phyloP scores from a whole-genome alignment of 1,140 invertebrate genomes.

The Leptinotarsa defecta region DNA sequence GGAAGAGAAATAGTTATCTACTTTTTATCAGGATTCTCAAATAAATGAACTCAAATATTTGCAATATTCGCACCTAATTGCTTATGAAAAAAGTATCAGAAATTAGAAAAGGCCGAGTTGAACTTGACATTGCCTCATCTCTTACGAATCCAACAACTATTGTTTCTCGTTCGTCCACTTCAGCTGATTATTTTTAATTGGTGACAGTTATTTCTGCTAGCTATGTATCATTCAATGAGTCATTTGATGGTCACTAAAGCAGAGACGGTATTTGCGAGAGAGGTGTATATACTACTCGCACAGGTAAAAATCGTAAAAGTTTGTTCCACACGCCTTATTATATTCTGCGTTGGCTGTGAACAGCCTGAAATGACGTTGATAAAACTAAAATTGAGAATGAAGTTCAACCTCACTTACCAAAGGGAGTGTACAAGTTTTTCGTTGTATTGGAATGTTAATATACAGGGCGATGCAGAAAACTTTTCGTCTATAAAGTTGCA shows the following conservation, averaged over 20 bases:
- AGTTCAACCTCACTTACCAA: not conserved
- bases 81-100: no score
- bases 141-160: no score
- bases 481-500: no score
- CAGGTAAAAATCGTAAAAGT: not conserved
- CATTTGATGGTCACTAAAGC: slow-evolving; percentile 3
- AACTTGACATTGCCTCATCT: no score
- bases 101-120: no score
- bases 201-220: slow-evolving; percentile 5
- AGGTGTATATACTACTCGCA: not conserved
- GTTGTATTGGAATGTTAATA: no score
- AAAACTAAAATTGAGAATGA: not conserved
- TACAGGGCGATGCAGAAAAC: not conserved
- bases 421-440: not conserved
- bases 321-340: not conserved
- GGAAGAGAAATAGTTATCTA: no score
- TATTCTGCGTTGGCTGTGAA: no score
- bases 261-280: not conserved
- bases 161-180: no score
- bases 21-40: no score
- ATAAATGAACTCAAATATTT: no score
- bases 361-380: not conserved
- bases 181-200: slow-evolving; percentile 1
- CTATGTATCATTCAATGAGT: slow-evolving; percentile 1
- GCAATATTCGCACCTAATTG: no score